Conservation (phyloP, 2,797 vertebrate genomes). For the Dendrocincla fuliginosa region DNA sequence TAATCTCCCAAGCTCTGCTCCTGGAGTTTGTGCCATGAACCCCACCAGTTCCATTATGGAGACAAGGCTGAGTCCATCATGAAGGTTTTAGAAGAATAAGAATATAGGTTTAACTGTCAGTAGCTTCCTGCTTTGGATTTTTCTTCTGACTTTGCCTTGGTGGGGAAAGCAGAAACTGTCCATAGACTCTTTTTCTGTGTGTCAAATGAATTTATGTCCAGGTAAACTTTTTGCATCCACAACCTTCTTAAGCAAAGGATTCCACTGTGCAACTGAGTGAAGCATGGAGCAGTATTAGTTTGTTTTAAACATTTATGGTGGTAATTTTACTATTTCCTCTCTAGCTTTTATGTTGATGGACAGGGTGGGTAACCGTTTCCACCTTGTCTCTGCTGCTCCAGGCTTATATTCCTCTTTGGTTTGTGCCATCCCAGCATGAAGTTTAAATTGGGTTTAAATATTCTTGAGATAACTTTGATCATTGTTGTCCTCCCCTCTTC, state of each 20-base stretch:
- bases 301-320: not conserved
- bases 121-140: not conserved
- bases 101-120: not conserved
- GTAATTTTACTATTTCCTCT: not conserved
- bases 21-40: not conserved
- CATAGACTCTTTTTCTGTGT: accelerated
- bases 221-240: not conserved
- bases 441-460: not conserved
- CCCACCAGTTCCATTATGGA: not conserved
- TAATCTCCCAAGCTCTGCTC: not conserved
- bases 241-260: not conserved
- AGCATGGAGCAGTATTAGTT: not conserved
- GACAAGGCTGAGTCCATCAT: not conserved
- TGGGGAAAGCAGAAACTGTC: not conserved
- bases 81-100: not conserved
- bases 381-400: not conserved
- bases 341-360: not conserved
- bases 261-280: not conserved
- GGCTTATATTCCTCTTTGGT: not conserved
- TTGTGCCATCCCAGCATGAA: not conserved
- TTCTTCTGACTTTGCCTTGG: not conserved
- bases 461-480: not conserved
- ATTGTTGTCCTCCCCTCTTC: not conserved
- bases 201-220: not conserved
- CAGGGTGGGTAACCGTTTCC: not conserved